A percentile compares a stretch with the other conserved stretches of the same genome.
Conservation (phyloP, 2,888 invertebrate genomes). For the Ormyrus nitidulus region DNA sequence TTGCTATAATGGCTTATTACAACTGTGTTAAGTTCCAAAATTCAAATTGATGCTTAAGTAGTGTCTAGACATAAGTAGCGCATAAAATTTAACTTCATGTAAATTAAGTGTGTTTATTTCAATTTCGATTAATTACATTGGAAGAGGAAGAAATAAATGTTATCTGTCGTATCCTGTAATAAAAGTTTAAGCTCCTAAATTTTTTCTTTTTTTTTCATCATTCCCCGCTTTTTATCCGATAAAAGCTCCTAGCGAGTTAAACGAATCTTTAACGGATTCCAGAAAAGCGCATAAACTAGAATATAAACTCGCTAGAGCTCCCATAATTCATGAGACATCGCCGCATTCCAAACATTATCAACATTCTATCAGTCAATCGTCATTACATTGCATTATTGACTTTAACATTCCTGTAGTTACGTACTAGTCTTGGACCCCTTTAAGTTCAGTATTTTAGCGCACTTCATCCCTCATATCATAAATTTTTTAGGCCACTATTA, state of each 20-base stretch:
- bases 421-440: not conserved
- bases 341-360: slow-evolving; percentile 1
- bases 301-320: slow-evolving; percentile 20
- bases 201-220: slow-evolving; percentile 1
- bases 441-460: not conserved
- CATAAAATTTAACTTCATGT: slow-evolving; percentile 56
- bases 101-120: slow-evolving; percentile 42
- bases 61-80: slow-evolving; percentile 54
- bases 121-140: slow-evolving; percentile 25
- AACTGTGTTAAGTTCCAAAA: slow-evolving; percentile 14
- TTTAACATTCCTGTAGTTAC: slow-evolving; percentile 18
- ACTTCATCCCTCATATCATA: not conserved
- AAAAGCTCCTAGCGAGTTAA: slow-evolving; percentile 29
- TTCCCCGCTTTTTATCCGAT: slow-evolving; percentile 35
- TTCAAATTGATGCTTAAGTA: slow-evolving; percentile 51
- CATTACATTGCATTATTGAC: slow-evolving; percentile 4
- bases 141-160: slow-evolving; percentile 24
- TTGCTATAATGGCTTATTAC: slow-evolving; percentile 9
- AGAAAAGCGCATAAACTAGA: not conserved
- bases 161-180: slow-evolving; percentile 18
- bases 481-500: not conserved
- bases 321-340: slow-evolving; percentile 18
- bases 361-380: not conserved
- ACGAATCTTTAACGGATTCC: not conserved
- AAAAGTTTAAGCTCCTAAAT: not conserved